A percentile compares a stretch with the other conserved stretches of the same genome.
phyloP scores from a whole-genome alignment of 2,113 vertebrate genomes.

The Lepidothrix coronata region DNA sequence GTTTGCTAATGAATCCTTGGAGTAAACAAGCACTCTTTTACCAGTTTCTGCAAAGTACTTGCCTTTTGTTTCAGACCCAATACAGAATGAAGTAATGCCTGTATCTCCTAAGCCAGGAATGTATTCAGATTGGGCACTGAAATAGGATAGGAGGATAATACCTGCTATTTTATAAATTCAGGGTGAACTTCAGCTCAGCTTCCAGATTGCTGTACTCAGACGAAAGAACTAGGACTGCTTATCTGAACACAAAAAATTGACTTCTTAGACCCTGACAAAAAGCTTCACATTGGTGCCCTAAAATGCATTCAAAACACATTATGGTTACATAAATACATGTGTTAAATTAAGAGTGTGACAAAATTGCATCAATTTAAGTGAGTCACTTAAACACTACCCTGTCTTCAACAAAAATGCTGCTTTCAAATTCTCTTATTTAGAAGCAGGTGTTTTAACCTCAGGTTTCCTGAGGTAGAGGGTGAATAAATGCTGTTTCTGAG shows the following conservation, averaged over 20 bases:
- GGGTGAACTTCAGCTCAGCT: conserved; percentile 7
- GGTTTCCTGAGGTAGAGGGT: background rate
- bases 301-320: background rate
- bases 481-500: background rate
- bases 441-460: background rate
- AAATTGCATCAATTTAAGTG: background rate
- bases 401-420: background rate
- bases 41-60: conserved; percentile 5
- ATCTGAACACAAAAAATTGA: background rate
- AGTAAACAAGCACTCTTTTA: conserved; percentile 19
- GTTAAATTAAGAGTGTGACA: background rate
- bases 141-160: background rate
- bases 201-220: background rate
- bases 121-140: background rate
- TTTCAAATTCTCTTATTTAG: background rate
- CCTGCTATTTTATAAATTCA: conserved; percentile 19
- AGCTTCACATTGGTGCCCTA: background rate
- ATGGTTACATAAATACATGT: background rate
- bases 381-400: background rate
- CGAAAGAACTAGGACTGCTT: background rate
- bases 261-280: background rate
- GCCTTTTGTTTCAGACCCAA: conserved; percentile 11
- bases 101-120: conserved; percentile 5
- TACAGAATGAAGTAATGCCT: conserved; percentile 28
- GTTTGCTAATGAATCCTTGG: background rate